These are phyloP conservation scores for Sparus aurata DNA, from an alignment of 2,797 vertebrate species.

Conservation along the genomic window DNA sequence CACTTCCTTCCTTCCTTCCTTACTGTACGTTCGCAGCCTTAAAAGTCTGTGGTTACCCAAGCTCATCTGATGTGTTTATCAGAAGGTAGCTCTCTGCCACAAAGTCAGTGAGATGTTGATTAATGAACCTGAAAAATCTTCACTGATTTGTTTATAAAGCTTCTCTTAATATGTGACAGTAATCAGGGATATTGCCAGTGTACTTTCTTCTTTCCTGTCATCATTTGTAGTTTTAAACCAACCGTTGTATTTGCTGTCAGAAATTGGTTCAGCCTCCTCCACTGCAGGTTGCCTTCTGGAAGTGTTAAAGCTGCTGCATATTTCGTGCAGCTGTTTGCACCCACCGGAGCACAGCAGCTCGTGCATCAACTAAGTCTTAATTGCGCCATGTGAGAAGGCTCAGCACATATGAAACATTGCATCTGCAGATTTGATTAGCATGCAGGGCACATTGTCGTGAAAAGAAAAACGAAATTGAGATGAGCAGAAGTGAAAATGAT, in stretches of 20 bases:
- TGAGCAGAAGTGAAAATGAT: neutral
- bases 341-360: slow-evolving; percentile 2
- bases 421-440: slow-evolving; percentile 13
- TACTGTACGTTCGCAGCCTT: slow-evolving; percentile 28
- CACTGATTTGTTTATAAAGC: neutral
- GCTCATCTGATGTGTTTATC: slow-evolving; percentile 17
- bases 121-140: slow-evolving; percentile 15
- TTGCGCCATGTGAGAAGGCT: neutral
- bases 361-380: slow-evolving; percentile 17
- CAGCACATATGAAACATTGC: slow-evolving; percentile 5
- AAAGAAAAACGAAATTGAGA: neutral
- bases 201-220: slow-evolving; percentile 2
- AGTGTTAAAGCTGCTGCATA: slow-evolving; percentile 3
- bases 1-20: slow-evolving; percentile 32
- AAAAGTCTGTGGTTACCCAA: slow-evolving; percentile 31
- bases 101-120: slow-evolving; percentile 16
- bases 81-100: neutral
- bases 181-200: neutral
- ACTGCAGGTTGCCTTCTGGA: neutral
- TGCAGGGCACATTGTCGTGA: neutral
- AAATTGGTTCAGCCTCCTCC: neutral
- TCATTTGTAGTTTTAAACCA: slow-evolving; percentile 14
- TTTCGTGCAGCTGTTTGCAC: slow-evolving; percentile 23
- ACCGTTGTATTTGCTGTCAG: neutral
- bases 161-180: slow-evolving; percentile 4